Percentiles rank a stretch among this genome's conserved stretches.
These are phyloP conservation scores for Drosophila bunnanda DNA, from an alignment of 2,888 invertebrate species.

Conservation along the genomic window DNA sequence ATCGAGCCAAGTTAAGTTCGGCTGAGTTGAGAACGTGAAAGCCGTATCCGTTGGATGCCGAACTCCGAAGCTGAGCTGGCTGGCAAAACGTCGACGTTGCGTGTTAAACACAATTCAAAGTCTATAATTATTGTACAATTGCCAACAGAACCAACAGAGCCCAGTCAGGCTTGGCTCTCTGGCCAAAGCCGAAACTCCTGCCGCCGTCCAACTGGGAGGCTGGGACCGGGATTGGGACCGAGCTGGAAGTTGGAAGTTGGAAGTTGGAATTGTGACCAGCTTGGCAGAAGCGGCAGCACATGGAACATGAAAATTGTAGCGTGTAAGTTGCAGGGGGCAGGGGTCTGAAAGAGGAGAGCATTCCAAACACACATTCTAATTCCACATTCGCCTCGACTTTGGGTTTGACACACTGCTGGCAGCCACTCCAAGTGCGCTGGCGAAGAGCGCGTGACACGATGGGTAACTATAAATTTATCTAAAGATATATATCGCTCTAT, in stretches of 20 bases:
- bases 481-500: neutral
- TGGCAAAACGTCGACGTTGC: slow-evolving; percentile 76
- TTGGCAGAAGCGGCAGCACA: slow-evolving; percentile 47
- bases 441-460: slow-evolving; percentile 16
- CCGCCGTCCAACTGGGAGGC: slow-evolving; percentile 24
- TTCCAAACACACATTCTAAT: slow-evolving; percentile 82
- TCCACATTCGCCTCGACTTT: slow-evolving; percentile 67
- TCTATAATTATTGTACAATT: slow-evolving; percentile 83
- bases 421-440: slow-evolving; percentile 32
- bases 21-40: slow-evolving; percentile 63
- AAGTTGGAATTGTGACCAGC: slow-evolving; percentile 52
- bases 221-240: slow-evolving; percentile 8
- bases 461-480: neutral
- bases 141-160: slow-evolving; percentile 63
- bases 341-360: slow-evolving; percentile 50
- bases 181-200: slow-evolving; percentile 24
- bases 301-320: slow-evolving; percentile 77
- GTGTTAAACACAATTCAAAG: slow-evolving; percentile 84
- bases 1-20: slow-evolving; percentile 26
- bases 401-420: slow-evolving; percentile 68
- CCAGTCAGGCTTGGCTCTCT: slow-evolving; percentile 41
- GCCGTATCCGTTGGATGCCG: slow-evolving; percentile 45
- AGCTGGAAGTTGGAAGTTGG: slow-evolving; percentile 25
- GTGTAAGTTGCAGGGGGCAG: slow-evolving; percentile 54
- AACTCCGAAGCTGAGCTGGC: slow-evolving; percentile 28